Evolutionary conservation across 2,888 invertebrate species (phyloP).

Genomic region (Pocota personata): DNA sequence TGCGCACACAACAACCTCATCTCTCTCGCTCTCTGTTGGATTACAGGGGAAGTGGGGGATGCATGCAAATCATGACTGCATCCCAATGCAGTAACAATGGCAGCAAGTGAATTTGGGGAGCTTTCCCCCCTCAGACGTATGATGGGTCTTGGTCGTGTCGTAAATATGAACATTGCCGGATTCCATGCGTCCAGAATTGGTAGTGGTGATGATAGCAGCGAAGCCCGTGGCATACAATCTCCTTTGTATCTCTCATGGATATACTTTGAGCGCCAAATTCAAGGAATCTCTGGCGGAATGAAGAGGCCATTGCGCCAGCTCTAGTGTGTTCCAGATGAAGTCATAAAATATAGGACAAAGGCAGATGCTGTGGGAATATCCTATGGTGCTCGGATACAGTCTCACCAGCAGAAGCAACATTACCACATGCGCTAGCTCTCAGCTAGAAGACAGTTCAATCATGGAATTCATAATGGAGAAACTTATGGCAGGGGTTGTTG

Average conservation of each 20-base stretch:
- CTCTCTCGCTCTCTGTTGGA: conserved; percentile 14
- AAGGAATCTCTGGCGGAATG: conserved; percentile 36
- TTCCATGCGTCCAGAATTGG: conserved; percentile 31
- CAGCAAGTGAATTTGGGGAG: conserved; percentile 68
- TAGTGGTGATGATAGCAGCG: conserved; percentile 25
- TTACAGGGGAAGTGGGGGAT: conserved; percentile 40
- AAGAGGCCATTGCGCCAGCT: conserved; percentile 27
- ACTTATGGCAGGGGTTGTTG: conserved; percentile 64
- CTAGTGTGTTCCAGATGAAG: conserved; percentile 71
- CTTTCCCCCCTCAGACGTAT: background rate
- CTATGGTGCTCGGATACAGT: conserved; percentile 6
- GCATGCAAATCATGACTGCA: conserved; percentile 70
- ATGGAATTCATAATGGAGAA: conserved; percentile 63
- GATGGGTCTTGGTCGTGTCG: conserved; percentile 14
- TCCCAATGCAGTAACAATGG: conserved; percentile 31
- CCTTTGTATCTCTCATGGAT: conserved; percentile 33
- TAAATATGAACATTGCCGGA: conserved; percentile 52
- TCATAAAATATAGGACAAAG: conserved; percentile 73
- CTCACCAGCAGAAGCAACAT: conserved; percentile 23
- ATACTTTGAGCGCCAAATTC: conserved; percentile 48
- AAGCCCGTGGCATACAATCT: conserved; percentile 28
- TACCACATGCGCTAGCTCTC: conserved; percentile 20
- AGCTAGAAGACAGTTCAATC: conserved; percentile 69
- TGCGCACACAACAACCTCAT: conserved; percentile 4
- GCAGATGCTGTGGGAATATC: conserved; percentile 66